Evolutionary conservation across 2,113 vertebrate species (phyloP), one percentile per base, ranked within the genome.

Genomic region (Syrrhaptes paradoxus): DNA sequence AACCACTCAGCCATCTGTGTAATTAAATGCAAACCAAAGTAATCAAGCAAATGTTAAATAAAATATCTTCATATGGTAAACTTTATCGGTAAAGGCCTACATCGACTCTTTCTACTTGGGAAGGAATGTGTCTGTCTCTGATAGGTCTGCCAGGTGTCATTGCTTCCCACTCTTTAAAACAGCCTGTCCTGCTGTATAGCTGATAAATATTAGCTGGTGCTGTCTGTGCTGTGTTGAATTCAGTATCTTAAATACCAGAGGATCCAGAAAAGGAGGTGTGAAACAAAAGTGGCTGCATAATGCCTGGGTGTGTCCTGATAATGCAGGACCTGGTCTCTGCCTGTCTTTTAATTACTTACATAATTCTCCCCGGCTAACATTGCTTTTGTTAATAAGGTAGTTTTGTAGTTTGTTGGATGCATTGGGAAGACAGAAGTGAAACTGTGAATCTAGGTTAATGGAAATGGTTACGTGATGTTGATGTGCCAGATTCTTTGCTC

Each of bases 1-100:
- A 96, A 89, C 85, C 87, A 93, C 59, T 90, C 82, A 88, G 67
- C 59, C 75, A 55, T 74, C 67, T 73, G 68, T 86, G 18, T 94
- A 90, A 94, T 94, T 91, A 93, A 93, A 90, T 72, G 16, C 59
- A 91, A 96, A 83, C 87, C 85, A 88, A 83, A 94, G 71, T 62
- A 88, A 94, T 94, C 43, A 88, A 90, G 74, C 34, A 90, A 82
- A 93, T 87, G 46, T 76, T 79, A 85, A 94, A 90, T 67, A 85
- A 95, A 95, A 81, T 82, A 45, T 34, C 85, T 93, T 95, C 38
- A 59, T 86, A 68, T 80, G 36, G 41, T 62, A 67, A 79, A 59
- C 55, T 85, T 70, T 17, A 26, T 62, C 25, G 28, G 54, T 90
- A 70, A 93, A 94, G 43, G 48, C 67, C 34, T 87, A 2, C 38